These are phyloP conservation scores for Xenopus tropicalis DNA, from an alignment of 2,113 vertebrate genomes.

Conservation along the genomic window DNA sequence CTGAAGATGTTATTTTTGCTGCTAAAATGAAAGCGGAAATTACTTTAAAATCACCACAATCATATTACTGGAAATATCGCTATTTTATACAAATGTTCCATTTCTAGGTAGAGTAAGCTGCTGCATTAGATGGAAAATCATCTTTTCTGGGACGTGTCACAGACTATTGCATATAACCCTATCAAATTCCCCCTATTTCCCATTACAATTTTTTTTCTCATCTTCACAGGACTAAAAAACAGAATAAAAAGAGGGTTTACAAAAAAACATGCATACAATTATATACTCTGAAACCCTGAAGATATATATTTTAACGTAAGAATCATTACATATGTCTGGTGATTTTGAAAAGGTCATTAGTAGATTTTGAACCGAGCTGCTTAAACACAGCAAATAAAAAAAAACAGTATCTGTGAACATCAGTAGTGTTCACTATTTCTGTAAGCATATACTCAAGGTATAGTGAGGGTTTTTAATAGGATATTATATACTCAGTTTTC, in stretches of 20 bases:
- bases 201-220: not conserved
- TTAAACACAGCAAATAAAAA: too few species aligned
- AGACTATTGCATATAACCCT: not conserved
- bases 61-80: not conserved
- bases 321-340: too few species aligned
- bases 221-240: not conserved
- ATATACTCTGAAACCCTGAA: too few species aligned
- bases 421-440: too few species aligned
- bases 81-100: conserved; percentile 1
- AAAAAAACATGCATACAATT: too few species aligned
- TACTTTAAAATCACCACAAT: conserved; percentile 1
- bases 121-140: not conserved
- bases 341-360: too few species aligned
- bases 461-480: too few species aligned
- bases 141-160: not conserved
- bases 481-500: too few species aligned
- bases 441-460: too few species aligned
- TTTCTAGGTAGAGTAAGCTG: not conserved
- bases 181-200: not conserved
- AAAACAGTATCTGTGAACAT: too few species aligned
- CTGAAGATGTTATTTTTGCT: not conserved
- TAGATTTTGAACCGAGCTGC: too few species aligned
- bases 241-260: not conserved
- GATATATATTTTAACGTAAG: too few species aligned
- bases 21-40: not conserved